Conservation (phyloP, 2,113 vertebrate genomes). For the Forbesichthys agassizii region DNA sequence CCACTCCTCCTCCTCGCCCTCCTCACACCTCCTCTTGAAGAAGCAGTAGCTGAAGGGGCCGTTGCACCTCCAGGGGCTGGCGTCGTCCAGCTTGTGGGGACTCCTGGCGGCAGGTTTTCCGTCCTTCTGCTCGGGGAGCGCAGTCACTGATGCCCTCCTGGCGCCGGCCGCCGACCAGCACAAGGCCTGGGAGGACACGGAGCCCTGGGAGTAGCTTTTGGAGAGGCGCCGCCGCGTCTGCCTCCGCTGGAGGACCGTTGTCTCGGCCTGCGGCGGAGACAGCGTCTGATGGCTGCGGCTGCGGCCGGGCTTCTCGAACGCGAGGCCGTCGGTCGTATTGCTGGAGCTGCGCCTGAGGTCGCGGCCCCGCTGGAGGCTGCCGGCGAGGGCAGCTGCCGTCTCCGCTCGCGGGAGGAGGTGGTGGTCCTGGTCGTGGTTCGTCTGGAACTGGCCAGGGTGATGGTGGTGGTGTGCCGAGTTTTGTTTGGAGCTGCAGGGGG, state of each 20-base stretch:
- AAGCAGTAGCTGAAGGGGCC: slow-evolving; percentile 96
- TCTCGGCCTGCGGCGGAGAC: slow-evolving; percentile 69
- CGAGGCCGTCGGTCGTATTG: slow-evolving; percentile 74
- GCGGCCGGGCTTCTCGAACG: slow-evolving; percentile 81
- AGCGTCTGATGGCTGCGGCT: slow-evolving; percentile 75
- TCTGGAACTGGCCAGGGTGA: slow-evolving; percentile 77
- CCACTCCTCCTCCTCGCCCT: slow-evolving; percentile 83
- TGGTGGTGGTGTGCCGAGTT: slow-evolving; percentile 73
- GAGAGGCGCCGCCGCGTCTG: slow-evolving; percentile 86
- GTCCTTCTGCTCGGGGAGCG: slow-evolving; percentile 81
- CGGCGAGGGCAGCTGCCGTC: slow-evolving; percentile 76
- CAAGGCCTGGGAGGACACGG: slow-evolving; percentile 76
- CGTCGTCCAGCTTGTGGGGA: slow-evolving; percentile 84
- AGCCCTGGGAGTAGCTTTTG: slow-evolving; percentile 92
- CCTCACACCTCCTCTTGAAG: slow-evolving; percentile 79
- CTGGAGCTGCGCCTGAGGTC: slow-evolving; percentile 83
- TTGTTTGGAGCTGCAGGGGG: slow-evolving; percentile 81
- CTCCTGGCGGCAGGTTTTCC: slow-evolving; percentile 80
- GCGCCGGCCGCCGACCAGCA: slow-evolving; percentile 74
- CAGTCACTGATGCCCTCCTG: slow-evolving; percentile 70
- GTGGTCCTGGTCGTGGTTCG: slow-evolving; percentile 82
- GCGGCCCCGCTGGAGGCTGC: slow-evolving; percentile 81
- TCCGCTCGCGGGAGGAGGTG: slow-evolving; percentile 72
- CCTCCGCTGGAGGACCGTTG: slow-evolving; percentile 77
- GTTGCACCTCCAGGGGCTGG: slow-evolving; percentile 87